phyloP scores from a whole-genome alignment of 2,113 vertebrate genomes.

The Paedocypris sp. region DNA sequence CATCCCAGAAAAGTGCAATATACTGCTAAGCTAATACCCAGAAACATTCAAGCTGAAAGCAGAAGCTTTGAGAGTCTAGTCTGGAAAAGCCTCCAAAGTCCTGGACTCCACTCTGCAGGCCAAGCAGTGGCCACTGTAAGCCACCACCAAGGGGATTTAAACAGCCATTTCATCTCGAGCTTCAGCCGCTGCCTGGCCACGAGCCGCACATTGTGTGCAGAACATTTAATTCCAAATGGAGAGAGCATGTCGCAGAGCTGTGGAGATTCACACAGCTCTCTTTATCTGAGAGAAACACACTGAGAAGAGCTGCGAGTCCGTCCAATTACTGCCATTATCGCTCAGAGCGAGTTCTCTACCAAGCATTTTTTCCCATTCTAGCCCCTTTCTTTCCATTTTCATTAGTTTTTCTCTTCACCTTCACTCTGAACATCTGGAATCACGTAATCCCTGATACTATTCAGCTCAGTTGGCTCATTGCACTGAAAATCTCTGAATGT shows the following conservation, averaged over 20 bases:
- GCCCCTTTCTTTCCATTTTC: conserved; percentile 23
- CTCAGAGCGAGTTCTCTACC: conserved; percentile 41
- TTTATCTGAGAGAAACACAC: conserved; percentile 68
- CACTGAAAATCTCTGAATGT: not conserved
- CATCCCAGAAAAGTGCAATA: conserved; percentile 1
- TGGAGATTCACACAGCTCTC: conserved; percentile 50
- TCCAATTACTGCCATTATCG: conserved; percentile 69
- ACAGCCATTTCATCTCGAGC: conserved; percentile 60
- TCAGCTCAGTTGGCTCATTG: not conserved
- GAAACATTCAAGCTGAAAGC: conserved; percentile 8
- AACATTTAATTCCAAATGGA: conserved; percentile 64
- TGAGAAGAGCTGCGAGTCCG: conserved; percentile 59
- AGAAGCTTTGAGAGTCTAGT: conserved; percentile 8
- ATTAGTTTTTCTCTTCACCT: conserved; percentile 9
- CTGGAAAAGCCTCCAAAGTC: conserved; percentile 16
- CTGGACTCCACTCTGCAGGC: conserved; percentile 19
- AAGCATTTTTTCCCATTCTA: conserved; percentile 12
- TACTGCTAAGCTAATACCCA: not conserved
- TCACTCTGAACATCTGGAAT: conserved; percentile 5
- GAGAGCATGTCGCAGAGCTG: conserved; percentile 35
- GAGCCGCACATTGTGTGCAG: conserved; percentile 58
- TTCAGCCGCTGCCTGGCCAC: conserved; percentile 29
- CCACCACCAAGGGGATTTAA: conserved; percentile 51
- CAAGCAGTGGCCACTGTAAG: conserved; percentile 55
- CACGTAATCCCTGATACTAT: not conserved